Evolutionary conservation across 2,888 invertebrate species (phyloP).

Genomic region (Andrena trimmerana): DNA sequence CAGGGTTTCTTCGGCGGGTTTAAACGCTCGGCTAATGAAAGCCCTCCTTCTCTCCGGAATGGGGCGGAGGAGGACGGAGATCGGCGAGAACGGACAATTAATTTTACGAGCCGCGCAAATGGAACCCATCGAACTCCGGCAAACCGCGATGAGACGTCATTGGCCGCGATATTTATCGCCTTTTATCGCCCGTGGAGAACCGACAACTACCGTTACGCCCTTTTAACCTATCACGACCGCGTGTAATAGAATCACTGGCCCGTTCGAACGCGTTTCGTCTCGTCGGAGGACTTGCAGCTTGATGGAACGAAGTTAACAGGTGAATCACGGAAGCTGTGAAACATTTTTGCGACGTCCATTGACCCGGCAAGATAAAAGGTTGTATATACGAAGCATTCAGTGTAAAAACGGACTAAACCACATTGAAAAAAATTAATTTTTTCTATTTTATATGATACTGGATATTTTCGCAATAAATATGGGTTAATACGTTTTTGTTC

Average conservation of each 20-base stretch:
- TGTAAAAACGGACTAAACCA: no score
- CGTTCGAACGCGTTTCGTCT: neutral
- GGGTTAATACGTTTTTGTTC: no score
- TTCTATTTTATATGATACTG: neutral
- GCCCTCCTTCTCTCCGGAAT: constrained; percentile 33
- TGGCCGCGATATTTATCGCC: constrained; percentile 54
- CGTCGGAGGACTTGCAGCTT: no score
- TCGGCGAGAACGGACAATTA: constrained; percentile 60
- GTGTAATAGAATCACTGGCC: constrained; percentile 24
- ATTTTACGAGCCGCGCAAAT: constrained; percentile 66
- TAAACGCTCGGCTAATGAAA: constrained; percentile 52
- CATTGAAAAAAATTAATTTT: neutral
- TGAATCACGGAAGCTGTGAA: no score
- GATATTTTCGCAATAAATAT: no score
- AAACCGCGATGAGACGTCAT: constrained; percentile 35
- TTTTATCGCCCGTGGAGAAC: constrained; percentile 48
- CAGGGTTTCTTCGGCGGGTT: constrained; percentile 35
- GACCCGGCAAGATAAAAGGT: no score
- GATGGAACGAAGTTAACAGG: no score
- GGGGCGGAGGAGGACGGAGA: constrained; percentile 26
- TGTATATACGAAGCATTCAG: no score
- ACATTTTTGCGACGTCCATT: no score
- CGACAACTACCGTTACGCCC: constrained; percentile 10
- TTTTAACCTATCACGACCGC: constrained; percentile 29
- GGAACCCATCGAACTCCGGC: constrained; percentile 42